These are phyloP conservation scores for Neopelma chrysocephalum DNA, from an alignment of 2,797 vertebrate genomes.

Conservation along the genomic window DNA sequence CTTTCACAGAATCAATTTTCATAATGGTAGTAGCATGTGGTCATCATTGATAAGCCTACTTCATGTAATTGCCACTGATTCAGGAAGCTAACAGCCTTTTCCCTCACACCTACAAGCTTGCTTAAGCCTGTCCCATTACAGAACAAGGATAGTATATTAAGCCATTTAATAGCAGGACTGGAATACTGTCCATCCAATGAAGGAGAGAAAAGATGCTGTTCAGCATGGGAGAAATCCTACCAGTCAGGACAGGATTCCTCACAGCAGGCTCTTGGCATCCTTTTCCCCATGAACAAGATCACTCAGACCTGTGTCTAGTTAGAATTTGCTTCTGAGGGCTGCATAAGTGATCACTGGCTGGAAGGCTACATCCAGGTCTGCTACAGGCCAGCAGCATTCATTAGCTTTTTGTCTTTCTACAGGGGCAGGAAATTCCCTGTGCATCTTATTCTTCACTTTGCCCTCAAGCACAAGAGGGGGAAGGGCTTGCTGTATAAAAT, in stretches of 20 bases:
- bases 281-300: neutral
- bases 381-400: neutral
- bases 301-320: neutral
- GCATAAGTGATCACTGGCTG: neutral
- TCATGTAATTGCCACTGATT: neutral
- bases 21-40: neutral
- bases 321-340: neutral
- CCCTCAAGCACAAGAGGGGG: neutral
- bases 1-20: neutral
- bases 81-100: neutral
- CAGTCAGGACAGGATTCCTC: neutral
- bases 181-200: neutral
- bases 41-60: neutral
- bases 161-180: neutral
- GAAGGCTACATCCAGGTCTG: neutral
- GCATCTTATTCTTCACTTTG: neutral
- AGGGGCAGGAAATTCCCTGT: neutral
- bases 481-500: neutral
- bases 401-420: neutral
- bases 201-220: neutral
- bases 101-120: neutral
- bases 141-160: neutral
- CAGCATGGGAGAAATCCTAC: neutral
- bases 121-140: constrained; percentile 13
- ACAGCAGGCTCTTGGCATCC: neutral